Percentiles rank a stretch among this genome's conserved stretches.
Evolutionary conservation across 2,113 vertebrate genomes (phyloP).

Genomic region (Trematomus loennbergii): DNA sequence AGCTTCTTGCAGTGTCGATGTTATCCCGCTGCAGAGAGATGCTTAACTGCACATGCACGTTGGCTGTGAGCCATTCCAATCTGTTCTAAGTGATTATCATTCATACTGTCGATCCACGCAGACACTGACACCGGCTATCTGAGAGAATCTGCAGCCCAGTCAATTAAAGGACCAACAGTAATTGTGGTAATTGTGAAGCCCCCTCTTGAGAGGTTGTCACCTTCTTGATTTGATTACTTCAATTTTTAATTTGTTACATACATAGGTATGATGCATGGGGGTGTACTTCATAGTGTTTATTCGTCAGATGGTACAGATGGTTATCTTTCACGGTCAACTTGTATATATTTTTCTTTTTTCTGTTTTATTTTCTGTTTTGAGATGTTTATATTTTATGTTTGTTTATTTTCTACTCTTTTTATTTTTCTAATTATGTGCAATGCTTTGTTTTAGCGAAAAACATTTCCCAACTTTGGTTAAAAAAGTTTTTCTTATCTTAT

Average conservation of each 20-base stretch:
- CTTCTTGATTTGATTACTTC: neutral
- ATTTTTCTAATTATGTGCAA: too few relatives aligned
- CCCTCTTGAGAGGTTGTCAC: neutral
- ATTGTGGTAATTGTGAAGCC: slow-evolving; percentile 29
- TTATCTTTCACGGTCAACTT: too few relatives aligned
- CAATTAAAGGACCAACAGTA: slow-evolving; percentile 54
- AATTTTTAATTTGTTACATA: neutral
- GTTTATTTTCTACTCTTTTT: too few relatives aligned
- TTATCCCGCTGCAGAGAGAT: slow-evolving; percentile 73
- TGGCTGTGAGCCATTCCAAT: slow-evolving; percentile 72
- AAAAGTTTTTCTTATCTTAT: too few relatives aligned
- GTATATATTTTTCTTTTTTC: neutral
- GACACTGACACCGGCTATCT: slow-evolving; percentile 43
- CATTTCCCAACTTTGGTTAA: too few relatives aligned
- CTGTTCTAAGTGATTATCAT: slow-evolving; percentile 67
- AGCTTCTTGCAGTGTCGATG: slow-evolving; percentile 55
- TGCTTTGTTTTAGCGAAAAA: too few relatives aligned
- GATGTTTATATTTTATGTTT: too few relatives aligned
- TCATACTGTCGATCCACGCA: slow-evolving; percentile 38
- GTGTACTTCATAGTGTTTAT: too few relatives aligned
- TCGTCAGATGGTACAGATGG: too few relatives aligned
- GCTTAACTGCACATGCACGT: slow-evolving; percentile 70
- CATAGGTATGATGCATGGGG: neutral
- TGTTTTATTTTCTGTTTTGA: neutral
- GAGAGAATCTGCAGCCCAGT: slow-evolving; percentile 28